Percentiles rank a stretch among this genome's conserved stretches.
phyloP scores from a whole-genome alignment of 2,888 invertebrate species.

The Bellardia bayeri region DNA sequence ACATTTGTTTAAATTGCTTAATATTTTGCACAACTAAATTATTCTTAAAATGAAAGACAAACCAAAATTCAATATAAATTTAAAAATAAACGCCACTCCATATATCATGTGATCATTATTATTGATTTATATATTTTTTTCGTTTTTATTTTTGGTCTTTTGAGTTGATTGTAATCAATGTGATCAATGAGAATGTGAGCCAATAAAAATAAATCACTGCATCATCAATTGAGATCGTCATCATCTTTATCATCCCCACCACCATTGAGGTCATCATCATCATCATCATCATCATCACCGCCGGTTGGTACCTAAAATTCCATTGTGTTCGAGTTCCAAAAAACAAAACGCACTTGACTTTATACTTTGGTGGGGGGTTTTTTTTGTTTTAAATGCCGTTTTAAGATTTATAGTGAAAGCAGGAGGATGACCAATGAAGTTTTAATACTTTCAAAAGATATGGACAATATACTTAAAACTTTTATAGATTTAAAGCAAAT shows the following conservation, averaged over 20 bases:
- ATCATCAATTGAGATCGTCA: slow-evolving; percentile 70
- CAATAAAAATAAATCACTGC: slow-evolving; percentile 74
- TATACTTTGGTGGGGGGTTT: not conserved
- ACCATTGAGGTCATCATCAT: slow-evolving; percentile 5
- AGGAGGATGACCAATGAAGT: slow-evolving; percentile 15
- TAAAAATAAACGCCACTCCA: slow-evolving; percentile 56
- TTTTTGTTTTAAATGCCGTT: slow-evolving; percentile 49
- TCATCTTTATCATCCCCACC: slow-evolving; percentile 39
- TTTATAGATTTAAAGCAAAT: too few relatives aligned
- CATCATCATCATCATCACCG: not conserved
- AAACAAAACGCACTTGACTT: slow-evolving; percentile 58
- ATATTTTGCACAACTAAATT: slow-evolving; percentile 33
- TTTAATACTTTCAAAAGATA: too few relatives aligned
- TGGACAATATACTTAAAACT: not conserved
- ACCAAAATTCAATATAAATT: slow-evolving; percentile 50
- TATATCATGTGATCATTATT: slow-evolving; percentile 71
- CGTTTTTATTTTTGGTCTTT: slow-evolving; percentile 15
- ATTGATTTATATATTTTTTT: slow-evolving; percentile 58
- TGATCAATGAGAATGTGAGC: slow-evolving; percentile 70
- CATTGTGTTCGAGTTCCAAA: slow-evolving; percentile 59
- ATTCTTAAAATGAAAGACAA: slow-evolving; percentile 10
- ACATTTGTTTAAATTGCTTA: slow-evolving; percentile 47
- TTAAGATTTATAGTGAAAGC: slow-evolving; percentile 31
- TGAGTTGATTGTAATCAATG: slow-evolving; percentile 64
- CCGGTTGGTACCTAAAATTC: slow-evolving; percentile 67